Percentiles rank a stretch among this genome's conserved stretches.
These are phyloP conservation scores for Aporophyla lueneburgensis DNA, from an alignment of 2,888 invertebrate genomes.

Conservation along the genomic window DNA sequence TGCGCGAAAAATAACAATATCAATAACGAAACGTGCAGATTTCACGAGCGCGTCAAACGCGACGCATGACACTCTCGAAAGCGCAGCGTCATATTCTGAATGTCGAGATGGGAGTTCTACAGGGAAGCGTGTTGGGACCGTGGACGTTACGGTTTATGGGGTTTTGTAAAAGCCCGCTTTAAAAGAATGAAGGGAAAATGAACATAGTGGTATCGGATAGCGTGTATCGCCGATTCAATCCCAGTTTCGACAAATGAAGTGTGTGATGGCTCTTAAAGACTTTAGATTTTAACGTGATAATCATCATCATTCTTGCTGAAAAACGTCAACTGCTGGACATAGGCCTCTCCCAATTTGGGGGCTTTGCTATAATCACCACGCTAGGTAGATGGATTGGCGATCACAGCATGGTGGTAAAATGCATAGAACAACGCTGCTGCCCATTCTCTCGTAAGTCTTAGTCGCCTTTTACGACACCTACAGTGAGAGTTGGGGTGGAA, in stretches of 20 bases:
- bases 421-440: no score
- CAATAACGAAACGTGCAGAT: constrained; percentile 73
- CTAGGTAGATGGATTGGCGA: no score
- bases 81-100: constrained; percentile 84
- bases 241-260: background rate
- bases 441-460: no score
- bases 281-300: background rate
- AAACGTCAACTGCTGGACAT: no score
- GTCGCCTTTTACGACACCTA: no score
- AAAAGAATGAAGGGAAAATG: background rate
- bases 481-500: no score
- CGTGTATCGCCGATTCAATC: background rate
- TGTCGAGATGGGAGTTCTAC: constrained; percentile 59
- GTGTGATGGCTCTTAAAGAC: background rate
- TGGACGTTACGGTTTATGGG: constrained; percentile 2
- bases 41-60: constrained; percentile 80
- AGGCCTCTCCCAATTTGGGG: no score
- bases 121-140: constrained; percentile 6
- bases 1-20: constrained; percentile 70
- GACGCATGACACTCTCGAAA: constrained; percentile 78
- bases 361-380: no score
- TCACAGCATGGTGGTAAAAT: no score
- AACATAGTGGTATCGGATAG: no score
- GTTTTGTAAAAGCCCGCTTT: background rate
- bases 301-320: no score